Base-by-base conservation (phyloP, 1,140 invertebrate genomes). In the Drosophila kikkawai region DNA sequence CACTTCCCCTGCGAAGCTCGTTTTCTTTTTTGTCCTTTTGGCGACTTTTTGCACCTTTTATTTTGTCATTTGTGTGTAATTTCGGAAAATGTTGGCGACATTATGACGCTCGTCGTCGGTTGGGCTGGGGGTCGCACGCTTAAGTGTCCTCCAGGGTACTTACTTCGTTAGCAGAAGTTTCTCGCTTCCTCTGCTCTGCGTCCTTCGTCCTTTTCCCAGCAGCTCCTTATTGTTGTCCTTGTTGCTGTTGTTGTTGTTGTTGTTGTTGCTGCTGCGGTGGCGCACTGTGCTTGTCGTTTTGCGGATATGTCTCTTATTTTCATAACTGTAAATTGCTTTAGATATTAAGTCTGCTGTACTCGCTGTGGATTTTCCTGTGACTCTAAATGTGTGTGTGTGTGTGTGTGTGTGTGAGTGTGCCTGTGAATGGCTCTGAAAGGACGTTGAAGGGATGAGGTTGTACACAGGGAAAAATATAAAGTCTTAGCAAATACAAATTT, bases 271-370 rank as follows among this genome's bases (percentile, higher is more conserved):
- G 51, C 26, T 77, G 60, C 50, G 66, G 51, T 78, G 70, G 41
- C 68, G 58, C 69, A 51, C 81, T 90, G 80, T 73, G 75, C 76
- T 79, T 92, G 86, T 87, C 76, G 71, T 84, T 91, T 82, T 91
- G 83, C 85, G 90, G 85, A 84, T 91, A 88, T 91, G 81, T 92
- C 84, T 91, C 84, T 84, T 87, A 88, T 92, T 92, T 92, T 92
- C 91, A 92, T 92, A 92, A 92, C 91, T 92, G 91, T 92, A 92
- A 92, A 92, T 92, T 92, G 91, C 91, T 92, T 91, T 82, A 83
- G 86, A 92, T 92, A 92, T 92, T 92, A 92, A 92, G 91, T 75
- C 77, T 75, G 70, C 67, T 75, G 55, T 82, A 66, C 70, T 68
- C 55, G 61, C 66, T 85, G 66, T 73, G 45, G 60, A 64, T 73